These are phyloP conservation scores for Temnothorax unifasciatus DNA, from an alignment of 2,888 invertebrate species.

Conservation along the genomic window DNA sequence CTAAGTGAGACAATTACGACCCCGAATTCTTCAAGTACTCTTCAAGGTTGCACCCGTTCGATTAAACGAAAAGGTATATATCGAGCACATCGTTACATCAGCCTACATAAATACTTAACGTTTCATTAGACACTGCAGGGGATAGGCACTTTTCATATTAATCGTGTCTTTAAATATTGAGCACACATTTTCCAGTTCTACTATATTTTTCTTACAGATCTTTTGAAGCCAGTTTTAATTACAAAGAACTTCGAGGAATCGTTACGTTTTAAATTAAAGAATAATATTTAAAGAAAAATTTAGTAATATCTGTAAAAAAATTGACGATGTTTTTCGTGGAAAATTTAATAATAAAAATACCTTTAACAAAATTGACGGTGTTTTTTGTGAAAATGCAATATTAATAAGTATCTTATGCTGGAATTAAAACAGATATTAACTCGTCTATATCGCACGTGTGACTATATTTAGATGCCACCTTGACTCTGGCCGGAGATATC, in stretches of 20 bases:
- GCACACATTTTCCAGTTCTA: background rate
- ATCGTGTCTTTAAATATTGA: background rate
- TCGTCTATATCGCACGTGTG: conserved; percentile 13
- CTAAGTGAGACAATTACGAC: conserved; percentile 52
- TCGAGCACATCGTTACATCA: background rate
- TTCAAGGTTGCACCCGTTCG: conserved; percentile 51
- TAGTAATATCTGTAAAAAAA: background rate
- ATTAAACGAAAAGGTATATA: conserved; percentile 8
- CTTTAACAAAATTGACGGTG: background rate
- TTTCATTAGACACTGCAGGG: background rate
- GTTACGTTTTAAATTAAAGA: background rate
- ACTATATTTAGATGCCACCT: conserved; percentile 73
- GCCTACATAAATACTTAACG: background rate
- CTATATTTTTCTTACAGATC: background rate
- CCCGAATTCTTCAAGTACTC: conserved; percentile 44
- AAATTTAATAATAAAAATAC: too few species aligned
- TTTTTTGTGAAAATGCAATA: background rate
- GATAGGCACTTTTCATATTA: background rate
- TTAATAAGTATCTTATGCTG: background rate
- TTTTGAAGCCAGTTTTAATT: background rate
- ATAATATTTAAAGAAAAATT: background rate
- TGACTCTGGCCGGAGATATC: conserved; percentile 79
- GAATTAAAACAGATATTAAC: conserved; percentile 5
- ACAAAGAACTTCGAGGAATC: background rate
- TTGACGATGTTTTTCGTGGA: background rate